Evolutionary conservation across 2,113 vertebrate species (phyloP).

Genomic region (Marmota monax): DNA sequence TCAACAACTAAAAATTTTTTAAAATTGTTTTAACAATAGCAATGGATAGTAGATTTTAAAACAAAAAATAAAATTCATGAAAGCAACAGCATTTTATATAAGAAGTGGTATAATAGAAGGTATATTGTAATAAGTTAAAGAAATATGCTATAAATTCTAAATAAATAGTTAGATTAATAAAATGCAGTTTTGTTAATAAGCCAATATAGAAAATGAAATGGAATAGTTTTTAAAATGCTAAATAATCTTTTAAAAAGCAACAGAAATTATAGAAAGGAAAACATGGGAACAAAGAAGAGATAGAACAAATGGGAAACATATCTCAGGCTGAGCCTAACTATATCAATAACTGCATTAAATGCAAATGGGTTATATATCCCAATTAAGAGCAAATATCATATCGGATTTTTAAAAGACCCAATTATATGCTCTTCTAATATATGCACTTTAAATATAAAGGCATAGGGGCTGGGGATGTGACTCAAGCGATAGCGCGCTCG

Average conservation of each 20-base stretch:
- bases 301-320: background rate
- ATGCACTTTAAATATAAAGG: background rate
- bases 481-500: too few relatives aligned
- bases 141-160: background rate
- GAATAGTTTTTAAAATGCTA: background rate
- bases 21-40: conserved; percentile 23
- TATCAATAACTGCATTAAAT: background rate
- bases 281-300: background rate
- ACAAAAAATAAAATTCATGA: conserved; percentile 11
- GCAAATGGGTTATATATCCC: background rate
- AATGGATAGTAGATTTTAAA: background rate
- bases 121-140: background rate
- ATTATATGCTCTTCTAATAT: background rate
- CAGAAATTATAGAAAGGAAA: background rate
- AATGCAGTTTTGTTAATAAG: conserved; percentile 36
- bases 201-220: background rate
- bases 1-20: background rate
- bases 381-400: background rate
- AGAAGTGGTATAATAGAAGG: background rate
- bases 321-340: background rate
- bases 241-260: background rate
- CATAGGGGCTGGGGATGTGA: too few relatives aligned
- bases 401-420: background rate
- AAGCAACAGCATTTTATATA: background rate
- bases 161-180: conserved; percentile 36